Evolutionary conservation across 2,797 vertebrate species (phyloP).

Genomic region (Hemibagrus guttatus): DNA sequence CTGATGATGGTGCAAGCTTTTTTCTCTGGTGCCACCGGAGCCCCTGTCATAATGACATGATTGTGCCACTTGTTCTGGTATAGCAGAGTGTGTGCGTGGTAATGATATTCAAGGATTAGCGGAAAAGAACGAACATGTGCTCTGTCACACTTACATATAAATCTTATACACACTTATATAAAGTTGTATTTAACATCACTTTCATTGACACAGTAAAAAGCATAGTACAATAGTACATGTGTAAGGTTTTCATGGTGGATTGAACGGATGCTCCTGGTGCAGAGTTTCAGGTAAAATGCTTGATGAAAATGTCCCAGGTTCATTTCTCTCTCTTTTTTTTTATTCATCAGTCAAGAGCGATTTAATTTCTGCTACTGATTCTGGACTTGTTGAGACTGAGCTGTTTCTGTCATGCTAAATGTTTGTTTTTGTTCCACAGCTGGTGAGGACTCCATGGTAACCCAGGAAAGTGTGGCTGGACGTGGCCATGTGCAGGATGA

Average conservation of each 20-base stretch:
- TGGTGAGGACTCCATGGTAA: conserved; percentile 69
- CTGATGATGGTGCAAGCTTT: not conserved
- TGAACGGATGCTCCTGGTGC: not conserved
- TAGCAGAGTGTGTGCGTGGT: not conserved
- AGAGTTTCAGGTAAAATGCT: not conserved
- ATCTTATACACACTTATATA: too few species aligned
- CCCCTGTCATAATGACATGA: not conserved
- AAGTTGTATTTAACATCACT: too few species aligned
- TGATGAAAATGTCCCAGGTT: too few species aligned
- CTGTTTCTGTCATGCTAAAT: not conserved
- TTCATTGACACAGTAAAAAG: too few species aligned
- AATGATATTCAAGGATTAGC: not conserved
- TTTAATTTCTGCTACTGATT: not conserved
- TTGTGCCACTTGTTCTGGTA: not conserved
- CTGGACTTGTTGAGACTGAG: too few species aligned
- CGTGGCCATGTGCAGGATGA: conserved; percentile 76
- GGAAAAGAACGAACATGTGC: not conserved
- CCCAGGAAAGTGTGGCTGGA: conserved; percentile 76
- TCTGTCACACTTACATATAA: not conserved
- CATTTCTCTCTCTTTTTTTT: too few species aligned
- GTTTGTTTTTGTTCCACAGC: conserved; percentile 66
- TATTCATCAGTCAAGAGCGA: not conserved
- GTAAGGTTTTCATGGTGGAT: not conserved
- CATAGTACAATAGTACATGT: not conserved
- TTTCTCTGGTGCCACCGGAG: not conserved